Base-by-base conservation (phyloP, 2,113 vertebrate species). In the Eubucco bourcierii region DNA sequence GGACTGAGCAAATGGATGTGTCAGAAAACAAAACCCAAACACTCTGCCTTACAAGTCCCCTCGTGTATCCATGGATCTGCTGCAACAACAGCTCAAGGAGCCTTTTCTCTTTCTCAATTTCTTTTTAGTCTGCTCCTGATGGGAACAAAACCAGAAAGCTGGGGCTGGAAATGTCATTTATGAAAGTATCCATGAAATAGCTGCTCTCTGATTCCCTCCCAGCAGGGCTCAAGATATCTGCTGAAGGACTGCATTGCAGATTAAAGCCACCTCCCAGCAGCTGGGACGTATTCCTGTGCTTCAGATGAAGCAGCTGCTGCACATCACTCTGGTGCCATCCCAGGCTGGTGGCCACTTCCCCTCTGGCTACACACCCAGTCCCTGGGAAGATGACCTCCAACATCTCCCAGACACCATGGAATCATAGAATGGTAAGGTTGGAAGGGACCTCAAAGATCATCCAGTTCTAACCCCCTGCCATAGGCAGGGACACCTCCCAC, bases 271-370 rank as follows among this genome's bases (percentile, higher is more conserved):
- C 31, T 76, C 75, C 60, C 34, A 33, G 87, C 61, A 2, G 59
- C 3, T 7, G 27, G 77, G 41, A 52, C 39, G 50, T 0, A 12
- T 52, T 67, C 60, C 46, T 4, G 63, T 0, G 44, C 64, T 28
- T 33, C 2, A 1, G 47, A 23, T 0, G 20, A 44, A 71, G 76
- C 71, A 33, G 46, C 0, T 3, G 46, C 52, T 19, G 60, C 61
- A 53, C 10, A 5, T 33, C 27, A 5, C 15, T 65, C 74, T 2
- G 2, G 15, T 83, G 67, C 7, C 28, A 4, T 46, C 47, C 41
- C 0, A 4, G 28, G 37, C 72, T 64, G 50, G 9, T 1, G 46
- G 7, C 2, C 47, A 12, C 1, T 0, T 41, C n/a, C 25, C 28
- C 41, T 61, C 16, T 53, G 41, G 16, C 31, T 56, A 23, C 1